Conservation (phyloP, 2,113 vertebrate genomes). For the Plestiodon gilberti region DNA sequence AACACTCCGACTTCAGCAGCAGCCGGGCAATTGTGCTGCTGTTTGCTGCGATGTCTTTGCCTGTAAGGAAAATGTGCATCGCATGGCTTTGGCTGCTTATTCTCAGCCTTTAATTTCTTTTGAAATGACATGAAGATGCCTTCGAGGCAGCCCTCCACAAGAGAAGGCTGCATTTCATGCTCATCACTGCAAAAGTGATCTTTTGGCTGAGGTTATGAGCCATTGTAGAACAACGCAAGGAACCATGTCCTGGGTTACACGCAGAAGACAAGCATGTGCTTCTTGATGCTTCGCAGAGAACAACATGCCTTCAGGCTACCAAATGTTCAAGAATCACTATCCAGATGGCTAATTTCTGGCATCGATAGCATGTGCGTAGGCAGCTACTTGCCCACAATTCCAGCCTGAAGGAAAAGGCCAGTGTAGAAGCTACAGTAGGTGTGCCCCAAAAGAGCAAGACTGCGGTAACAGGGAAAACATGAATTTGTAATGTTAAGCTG, state of each 20-base stretch:
- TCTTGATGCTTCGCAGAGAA: background rate
- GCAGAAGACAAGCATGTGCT: slow-evolving; percentile 19
- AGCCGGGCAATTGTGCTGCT: background rate
- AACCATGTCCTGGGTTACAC: background rate
- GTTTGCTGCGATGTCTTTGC: background rate
- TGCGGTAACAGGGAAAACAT: background rate
- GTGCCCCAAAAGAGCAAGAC: background rate
- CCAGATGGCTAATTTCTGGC: background rate
- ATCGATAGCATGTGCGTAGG: background rate
- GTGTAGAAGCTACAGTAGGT: background rate
- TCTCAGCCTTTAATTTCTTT: slow-evolving; percentile 25
- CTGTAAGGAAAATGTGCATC: background rate
- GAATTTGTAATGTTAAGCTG: background rate
- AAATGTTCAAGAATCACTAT: background rate
- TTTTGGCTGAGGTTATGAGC: slow-evolving; percentile 19
- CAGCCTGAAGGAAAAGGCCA: slow-evolving; percentile 1
- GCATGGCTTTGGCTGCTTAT: background rate
- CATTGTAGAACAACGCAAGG: slow-evolving; percentile 1
- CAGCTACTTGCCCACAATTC: background rate
- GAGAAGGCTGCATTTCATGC: background rate
- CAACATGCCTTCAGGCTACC: slow-evolving; percentile 16
- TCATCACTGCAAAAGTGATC: background rate
- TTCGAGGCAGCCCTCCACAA: slow-evolving; percentile 11
- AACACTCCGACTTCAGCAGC: background rate
- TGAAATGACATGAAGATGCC: background rate